Evolutionary conservation across 1,140 invertebrate genomes (phyloP).

Genomic region (Tetramorium alpestre): DNA sequence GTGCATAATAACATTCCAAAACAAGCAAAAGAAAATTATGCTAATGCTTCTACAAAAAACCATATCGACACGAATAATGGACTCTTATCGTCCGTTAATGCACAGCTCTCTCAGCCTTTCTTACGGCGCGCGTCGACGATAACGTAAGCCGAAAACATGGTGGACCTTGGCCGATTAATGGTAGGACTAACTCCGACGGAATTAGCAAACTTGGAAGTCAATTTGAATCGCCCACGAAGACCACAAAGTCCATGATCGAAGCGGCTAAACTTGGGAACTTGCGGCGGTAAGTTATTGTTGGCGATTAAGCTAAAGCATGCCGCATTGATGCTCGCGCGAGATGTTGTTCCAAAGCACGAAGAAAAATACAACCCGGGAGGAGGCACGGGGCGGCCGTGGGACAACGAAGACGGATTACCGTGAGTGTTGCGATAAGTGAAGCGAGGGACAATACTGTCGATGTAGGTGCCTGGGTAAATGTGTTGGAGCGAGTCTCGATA

Average conservation of each 20-base stretch:
- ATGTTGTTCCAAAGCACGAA: conserved; percentile 50
- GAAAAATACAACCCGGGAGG: conserved; percentile 47
- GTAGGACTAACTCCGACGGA: conserved; percentile 38
- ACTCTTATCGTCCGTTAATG: conserved; percentile 41
- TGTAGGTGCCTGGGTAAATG: background rate
- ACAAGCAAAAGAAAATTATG: background rate
- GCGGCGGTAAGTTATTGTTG: conserved; percentile 58
- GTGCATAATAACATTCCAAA: background rate
- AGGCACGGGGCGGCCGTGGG: background rate
- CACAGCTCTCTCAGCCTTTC: background rate
- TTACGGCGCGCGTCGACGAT: conserved; percentile 35
- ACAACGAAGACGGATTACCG: conserved; percentile 51
- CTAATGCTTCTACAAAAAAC: background rate
- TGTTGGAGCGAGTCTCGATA: conserved; percentile 10
- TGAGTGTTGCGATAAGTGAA: conserved; percentile 43
- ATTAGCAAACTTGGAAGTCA: conserved; percentile 62
- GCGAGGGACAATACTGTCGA: background rate
- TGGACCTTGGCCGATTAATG: conserved; percentile 69
- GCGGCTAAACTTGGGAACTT: conserved; percentile 20
- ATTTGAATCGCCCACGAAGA: conserved; percentile 38
- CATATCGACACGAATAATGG: background rate
- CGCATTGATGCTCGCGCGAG: conserved; percentile 48
- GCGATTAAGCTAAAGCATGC: conserved; percentile 59
- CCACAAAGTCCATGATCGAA: conserved; percentile 50
- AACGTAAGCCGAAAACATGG: conserved; percentile 38